These are phyloP conservation scores for Neogale vison DNA, from an alignment of 2,113 vertebrate genomes.

Conservation along the genomic window DNA sequence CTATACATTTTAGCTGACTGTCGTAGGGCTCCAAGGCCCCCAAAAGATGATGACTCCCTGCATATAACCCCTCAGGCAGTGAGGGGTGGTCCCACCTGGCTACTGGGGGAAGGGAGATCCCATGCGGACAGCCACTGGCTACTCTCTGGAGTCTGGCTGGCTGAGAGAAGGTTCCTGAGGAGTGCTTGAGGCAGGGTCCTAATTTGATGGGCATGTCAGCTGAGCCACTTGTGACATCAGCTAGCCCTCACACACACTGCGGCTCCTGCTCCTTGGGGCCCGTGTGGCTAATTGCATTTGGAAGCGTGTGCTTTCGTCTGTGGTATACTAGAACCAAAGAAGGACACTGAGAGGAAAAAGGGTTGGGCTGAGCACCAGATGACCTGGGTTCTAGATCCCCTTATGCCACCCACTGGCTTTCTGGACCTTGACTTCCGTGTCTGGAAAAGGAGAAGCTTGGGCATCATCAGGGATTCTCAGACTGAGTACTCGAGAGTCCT, in stretches of 20 bases:
- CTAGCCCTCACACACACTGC: accelerated
- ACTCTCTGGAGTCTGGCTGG: not conserved
- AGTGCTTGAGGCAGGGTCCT: not conserved
- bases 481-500: not conserved
- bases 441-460: not conserved
- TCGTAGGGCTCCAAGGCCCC: not conserved
- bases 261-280: not conserved
- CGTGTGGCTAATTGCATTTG: not conserved
- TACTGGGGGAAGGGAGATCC: not conserved
- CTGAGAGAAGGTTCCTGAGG: not conserved
- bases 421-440: not conserved
- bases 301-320: not conserved
- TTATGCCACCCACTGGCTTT: not conserved
- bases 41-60: not conserved
- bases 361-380: not conserved
- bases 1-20: not conserved
- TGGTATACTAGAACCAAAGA: not conserved
- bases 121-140: not conserved
- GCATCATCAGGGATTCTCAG: not conserved
- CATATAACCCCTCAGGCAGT: not conserved
- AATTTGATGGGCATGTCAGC: not conserved
- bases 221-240: not conserved
- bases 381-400: not conserved
- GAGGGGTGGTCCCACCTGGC: not conserved
- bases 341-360: not conserved